Percentiles rank a stretch among this genome's conserved stretches.
Conservation (phyloP, 2,888 invertebrate genomes). For the Drosophila setosimentum region DNA sequence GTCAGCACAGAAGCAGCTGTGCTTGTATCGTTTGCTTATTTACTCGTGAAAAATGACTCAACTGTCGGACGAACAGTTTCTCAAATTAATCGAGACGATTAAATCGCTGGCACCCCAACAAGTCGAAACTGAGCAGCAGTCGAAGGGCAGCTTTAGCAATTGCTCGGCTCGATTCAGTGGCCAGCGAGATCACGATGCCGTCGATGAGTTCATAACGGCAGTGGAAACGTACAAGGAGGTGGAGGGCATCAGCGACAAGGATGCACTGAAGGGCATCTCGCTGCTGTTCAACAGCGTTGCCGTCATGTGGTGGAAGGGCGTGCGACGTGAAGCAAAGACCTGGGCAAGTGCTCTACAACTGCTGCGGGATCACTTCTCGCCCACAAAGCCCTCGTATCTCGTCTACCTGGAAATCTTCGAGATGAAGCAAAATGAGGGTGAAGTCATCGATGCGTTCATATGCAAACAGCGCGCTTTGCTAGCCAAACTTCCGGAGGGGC, state of each 20-base stretch:
- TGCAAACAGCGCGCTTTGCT: conserved; percentile 82
- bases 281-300: conserved; percentile 77
- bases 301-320: conserved; percentile 82
- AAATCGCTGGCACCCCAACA: conserved; percentile 60
- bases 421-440: conserved; percentile 55
- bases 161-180: conserved; percentile 77
- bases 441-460: conserved; percentile 78
- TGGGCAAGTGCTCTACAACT: conserved; percentile 78
- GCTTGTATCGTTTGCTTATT: neutral
- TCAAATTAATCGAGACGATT: conserved; percentile 77
- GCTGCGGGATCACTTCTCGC: conserved; percentile 82
- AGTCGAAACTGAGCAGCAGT: conserved; percentile 41
- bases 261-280: conserved; percentile 81
- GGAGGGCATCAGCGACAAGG: conserved; percentile 80
- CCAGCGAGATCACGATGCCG: conserved; percentile 82
- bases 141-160: conserved; percentile 82
- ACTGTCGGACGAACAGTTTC: conserved; percentile 81
- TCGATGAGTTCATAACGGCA: conserved; percentile 82
- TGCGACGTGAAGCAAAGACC: conserved; percentile 79
- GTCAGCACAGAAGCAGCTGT: neutral
- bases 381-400: conserved; percentile 82
- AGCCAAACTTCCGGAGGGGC: conserved; percentile 81
- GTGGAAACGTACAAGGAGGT: conserved; percentile 83
- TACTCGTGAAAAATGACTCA: conserved; percentile 58
- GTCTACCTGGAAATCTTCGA: conserved; percentile 82